phyloP scores from a whole-genome alignment of 2,797 vertebrate species.

The Chloroceryle amazona region DNA sequence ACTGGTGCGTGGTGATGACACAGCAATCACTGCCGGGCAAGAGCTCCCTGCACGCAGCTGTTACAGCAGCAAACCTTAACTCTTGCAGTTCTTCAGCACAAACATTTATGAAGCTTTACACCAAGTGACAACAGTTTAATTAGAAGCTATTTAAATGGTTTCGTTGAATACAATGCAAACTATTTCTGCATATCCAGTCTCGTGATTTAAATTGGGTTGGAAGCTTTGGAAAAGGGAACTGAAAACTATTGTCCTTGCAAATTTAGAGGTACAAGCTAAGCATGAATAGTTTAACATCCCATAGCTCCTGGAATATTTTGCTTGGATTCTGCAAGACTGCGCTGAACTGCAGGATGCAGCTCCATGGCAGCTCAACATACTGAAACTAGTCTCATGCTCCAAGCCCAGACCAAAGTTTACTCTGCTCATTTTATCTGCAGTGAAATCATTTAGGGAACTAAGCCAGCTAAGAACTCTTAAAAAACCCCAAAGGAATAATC shows the following conservation, averaged over 20 bases:
- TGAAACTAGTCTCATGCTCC: background rate
- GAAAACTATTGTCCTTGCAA: background rate
- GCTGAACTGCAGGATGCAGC: background rate
- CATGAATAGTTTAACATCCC: background rate
- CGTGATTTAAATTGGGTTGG: background rate
- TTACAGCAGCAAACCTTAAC: background rate
- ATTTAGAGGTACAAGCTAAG: background rate
- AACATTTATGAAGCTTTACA: background rate
- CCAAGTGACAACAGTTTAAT: background rate
- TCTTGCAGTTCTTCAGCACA: background rate
- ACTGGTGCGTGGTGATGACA: background rate
- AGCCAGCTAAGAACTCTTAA: background rate
- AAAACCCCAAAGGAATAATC: background rate
- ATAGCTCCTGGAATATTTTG: background rate
- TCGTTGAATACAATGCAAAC: background rate
- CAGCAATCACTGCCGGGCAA: background rate
- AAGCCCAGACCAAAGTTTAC: background rate
- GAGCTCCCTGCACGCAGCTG: background rate
- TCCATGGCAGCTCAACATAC: background rate
- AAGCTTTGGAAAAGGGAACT: background rate
- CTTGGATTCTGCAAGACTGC: background rate
- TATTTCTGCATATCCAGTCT: background rate
- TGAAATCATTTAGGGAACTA: background rate
- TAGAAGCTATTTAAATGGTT: background rate
- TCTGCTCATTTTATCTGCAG: background rate